Conservation (phyloP, 2,797 vertebrate genomes). For the Onychomys torridus region DNA sequence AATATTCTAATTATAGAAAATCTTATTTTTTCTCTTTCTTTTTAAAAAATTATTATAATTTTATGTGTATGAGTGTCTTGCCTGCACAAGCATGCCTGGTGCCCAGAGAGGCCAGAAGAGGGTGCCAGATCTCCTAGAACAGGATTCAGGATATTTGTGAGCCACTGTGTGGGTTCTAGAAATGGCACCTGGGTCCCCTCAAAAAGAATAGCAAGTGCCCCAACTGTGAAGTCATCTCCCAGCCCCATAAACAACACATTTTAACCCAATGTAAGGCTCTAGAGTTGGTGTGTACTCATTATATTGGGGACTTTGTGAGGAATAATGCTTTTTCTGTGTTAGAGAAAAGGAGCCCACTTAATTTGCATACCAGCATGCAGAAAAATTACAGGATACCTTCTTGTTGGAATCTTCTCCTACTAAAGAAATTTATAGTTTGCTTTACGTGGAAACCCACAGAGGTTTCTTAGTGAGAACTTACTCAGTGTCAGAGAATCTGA, state of each 20-base stretch:
- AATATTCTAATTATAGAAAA: background rate
- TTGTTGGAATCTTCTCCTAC: background rate
- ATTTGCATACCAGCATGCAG: background rate
- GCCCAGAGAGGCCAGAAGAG: background rate
- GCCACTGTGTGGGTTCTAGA: background rate
- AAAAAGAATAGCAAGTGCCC: background rate
- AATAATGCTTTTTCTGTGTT: background rate
- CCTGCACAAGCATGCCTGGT: background rate
- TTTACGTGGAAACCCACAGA: background rate
- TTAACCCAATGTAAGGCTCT: background rate
- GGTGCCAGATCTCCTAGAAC: background rate
- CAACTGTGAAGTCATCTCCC: background rate
- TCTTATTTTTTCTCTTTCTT: background rate
- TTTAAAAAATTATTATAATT: background rate
- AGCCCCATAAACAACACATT: background rate
- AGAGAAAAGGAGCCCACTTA: background rate
- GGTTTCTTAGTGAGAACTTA: too few species aligned
- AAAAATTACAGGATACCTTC: background rate
- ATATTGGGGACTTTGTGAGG: background rate
- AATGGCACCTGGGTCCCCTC: background rate
- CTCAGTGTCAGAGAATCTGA: too few species aligned
- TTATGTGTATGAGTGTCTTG: background rate
- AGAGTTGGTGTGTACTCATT: background rate
- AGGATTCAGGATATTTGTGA: background rate
- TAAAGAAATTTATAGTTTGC: slow-evolving; percentile 17